Base-by-base conservation (phyloP, 2,113 vertebrate species). In the Otocyon megalotis region DNA sequence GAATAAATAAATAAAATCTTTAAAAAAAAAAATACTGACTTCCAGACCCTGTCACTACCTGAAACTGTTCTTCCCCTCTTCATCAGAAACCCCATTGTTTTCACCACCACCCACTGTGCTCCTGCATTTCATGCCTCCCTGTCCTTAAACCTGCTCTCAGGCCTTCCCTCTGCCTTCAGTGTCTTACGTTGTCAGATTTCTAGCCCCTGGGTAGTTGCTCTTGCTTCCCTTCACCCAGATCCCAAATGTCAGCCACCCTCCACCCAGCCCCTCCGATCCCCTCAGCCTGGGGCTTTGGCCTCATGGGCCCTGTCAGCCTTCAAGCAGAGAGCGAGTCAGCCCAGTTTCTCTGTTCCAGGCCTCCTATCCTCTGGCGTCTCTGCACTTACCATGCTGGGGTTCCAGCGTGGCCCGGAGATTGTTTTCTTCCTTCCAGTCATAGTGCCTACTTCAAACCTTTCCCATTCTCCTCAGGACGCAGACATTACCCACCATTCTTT, bases 21-120 rank as follows among this genome's bases (percentile, higher is more conserved):
- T 5, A 43, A 43, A 43, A 43, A 43, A 43, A 43, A 43, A 43
- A 94, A 56, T 65, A n/a, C 56, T 50, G 37, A 89, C 54, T 92
- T 87, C 35, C 63, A 87, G 72, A 80, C 48, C 20, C 53, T 85
- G 72, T 84, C 82, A 15, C 74, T 80, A 82, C 76, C 88, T 91
- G 65, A 77, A 84, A 77, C 14, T 24, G 60, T 35, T 85, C 79
- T 80, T 89, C 62, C 77, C 95, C 65, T 74, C 90, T 93, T 67
- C 53, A 30, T 88, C 76, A 58, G 54, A 67, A 94, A n/a, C 74
- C 24, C 65, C 72, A 16, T 20, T 90, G 32, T 82, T 76, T 74
- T 50, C 82, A 53, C 32, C 69, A 93, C 67, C 6, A 0, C 4
- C 10, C 24, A 13, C 26, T 65, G 4, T 16, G 14, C 22, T 35